phyloP scores from a whole-genome alignment of 2,113 vertebrate genomes.

The Periophthalmodon schlosseri region DNA sequence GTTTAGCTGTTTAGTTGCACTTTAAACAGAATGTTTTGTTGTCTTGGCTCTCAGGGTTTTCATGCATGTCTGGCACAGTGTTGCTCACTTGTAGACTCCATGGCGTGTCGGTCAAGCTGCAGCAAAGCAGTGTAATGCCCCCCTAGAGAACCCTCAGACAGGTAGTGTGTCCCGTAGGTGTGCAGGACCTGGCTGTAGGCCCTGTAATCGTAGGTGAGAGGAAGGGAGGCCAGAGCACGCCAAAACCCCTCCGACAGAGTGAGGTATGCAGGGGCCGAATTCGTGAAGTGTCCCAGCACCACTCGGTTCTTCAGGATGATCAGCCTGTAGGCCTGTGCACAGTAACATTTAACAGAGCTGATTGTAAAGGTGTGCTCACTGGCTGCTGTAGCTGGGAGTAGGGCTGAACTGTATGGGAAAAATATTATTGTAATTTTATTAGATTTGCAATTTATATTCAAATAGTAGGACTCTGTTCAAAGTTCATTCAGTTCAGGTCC shows the following conservation, averaged over 20 bases:
- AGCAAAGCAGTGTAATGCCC: slow-evolving; percentile 86
- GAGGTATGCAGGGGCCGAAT: slow-evolving; percentile 85
- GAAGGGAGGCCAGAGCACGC: slow-evolving; percentile 85
- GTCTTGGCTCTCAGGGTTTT: too few species aligned
- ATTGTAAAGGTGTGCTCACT: background rate
- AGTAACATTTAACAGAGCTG: background rate
- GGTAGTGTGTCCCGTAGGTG: slow-evolving; percentile 88
- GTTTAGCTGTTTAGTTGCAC: too few species aligned
- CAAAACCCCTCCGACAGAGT: slow-evolving; percentile 87
- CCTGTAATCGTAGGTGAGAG: slow-evolving; percentile 82
- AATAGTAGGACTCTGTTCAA: too few species aligned
- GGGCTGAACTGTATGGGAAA: too few species aligned
- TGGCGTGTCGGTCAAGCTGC: slow-evolving; percentile 78
- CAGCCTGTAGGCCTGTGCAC: slow-evolving; percentile 78
- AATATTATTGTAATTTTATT: too few species aligned
- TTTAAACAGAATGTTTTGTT: too few species aligned
- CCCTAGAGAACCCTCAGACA: slow-evolving; percentile 89
- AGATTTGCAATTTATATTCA: too few species aligned
- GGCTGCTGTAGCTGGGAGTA: too few species aligned
- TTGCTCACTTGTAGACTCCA: slow-evolving; percentile 75
- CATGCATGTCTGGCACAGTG: too few species aligned
- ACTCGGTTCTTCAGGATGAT: slow-evolving; percentile 88
- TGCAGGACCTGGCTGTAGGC: slow-evolving; percentile 83
- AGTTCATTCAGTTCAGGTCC: too few species aligned
- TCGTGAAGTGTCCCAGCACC: slow-evolving; percentile 94